Evolutionary conservation across 1,140 invertebrate genomes (phyloP), one percentile per base, ranked within the genome.

Genomic region (Periplaneta americana): DNA sequence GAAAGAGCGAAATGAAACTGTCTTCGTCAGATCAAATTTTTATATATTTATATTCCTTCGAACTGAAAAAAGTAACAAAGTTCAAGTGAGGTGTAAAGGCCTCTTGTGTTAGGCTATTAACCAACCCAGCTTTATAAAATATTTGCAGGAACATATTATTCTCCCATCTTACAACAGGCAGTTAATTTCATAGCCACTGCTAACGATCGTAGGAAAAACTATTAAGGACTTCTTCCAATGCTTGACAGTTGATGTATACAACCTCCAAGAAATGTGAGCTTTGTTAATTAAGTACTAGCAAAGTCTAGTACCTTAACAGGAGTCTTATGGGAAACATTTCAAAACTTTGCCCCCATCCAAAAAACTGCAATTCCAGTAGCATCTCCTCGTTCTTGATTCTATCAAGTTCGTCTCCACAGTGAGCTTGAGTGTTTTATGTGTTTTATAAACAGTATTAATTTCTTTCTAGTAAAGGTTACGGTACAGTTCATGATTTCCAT

Each of bases 181-280:
- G 13, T 36, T 37, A 31, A 78, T 78, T 11, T 10, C 31, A 78
- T 77, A n/a, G 13, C 34, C 34, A 36, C 1, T 36, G n/a, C n/a
- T n/a, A 15, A n/a, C n/a, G 34, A 36, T 34, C 9, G 22, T 36
- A 39, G 1, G 13, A 78, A 78, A 78, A 39, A 36, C 33, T 9
- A 13, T 15, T 36, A 39, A 78, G 33, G 35, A 31, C 34, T 36
- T 4, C 33, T 36, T 36, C 34, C 76, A 78, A 28, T 66, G 48
- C 48, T 66, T 66, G 22, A 36, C 18, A 39, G 13, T 78, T 34
- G n/a, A 78, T 28, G 35, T 28, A 78, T 78, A 78, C 76, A 78
- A 34, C 35, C 76, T 28, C 35, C 76, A 78, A 39, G 76, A 78
- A 78, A 78, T 78, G 76, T 78, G 76, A 78, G 76, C 76, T 78